These are phyloP conservation scores for Adelognathus sp. DNA, from an alignment of 2,888 invertebrate genomes.

Conservation along the genomic window DNA sequence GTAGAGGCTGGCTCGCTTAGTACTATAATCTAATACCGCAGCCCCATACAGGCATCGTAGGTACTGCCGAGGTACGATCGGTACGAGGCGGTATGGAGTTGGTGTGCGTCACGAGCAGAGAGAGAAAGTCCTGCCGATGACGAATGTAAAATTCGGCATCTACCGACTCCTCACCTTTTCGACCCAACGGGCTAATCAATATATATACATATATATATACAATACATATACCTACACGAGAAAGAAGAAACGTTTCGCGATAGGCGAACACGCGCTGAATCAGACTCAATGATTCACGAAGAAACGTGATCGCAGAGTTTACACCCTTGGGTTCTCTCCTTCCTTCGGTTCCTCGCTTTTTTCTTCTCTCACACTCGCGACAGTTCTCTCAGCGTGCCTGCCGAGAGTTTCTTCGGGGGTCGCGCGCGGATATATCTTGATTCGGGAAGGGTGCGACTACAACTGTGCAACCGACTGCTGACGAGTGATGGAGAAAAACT, in stretches of 20 bases:
- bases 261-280: background rate
- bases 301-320: constrained; percentile 27
- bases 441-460: constrained; percentile 51
- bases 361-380: constrained; percentile 20
- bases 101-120: constrained; percentile 8
- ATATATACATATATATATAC: background rate
- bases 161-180: constrained; percentile 40
- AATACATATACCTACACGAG: no score
- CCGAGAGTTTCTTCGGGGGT: constrained; percentile 31
- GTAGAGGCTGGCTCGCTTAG: background rate
- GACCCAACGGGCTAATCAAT: constrained; percentile 40
- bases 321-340: constrained; percentile 29
- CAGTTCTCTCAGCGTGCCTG: constrained; percentile 28
- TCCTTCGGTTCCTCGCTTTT: constrained; percentile 14
- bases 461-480: constrained; percentile 23
- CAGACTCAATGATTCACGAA: constrained; percentile 32
- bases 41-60: background rate
- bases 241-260: constrained; percentile 11
- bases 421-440: constrained; percentile 49
- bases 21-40: background rate
- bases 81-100: constrained; percentile 10
- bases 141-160: constrained; percentile 44
- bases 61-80: constrained; percentile 24
- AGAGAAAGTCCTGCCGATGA: constrained; percentile 21
- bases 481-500: constrained; percentile 6